phyloP scores from a whole-genome alignment of 2,888 invertebrate genomes.

The Gonocerus acuteangulatus region DNA sequence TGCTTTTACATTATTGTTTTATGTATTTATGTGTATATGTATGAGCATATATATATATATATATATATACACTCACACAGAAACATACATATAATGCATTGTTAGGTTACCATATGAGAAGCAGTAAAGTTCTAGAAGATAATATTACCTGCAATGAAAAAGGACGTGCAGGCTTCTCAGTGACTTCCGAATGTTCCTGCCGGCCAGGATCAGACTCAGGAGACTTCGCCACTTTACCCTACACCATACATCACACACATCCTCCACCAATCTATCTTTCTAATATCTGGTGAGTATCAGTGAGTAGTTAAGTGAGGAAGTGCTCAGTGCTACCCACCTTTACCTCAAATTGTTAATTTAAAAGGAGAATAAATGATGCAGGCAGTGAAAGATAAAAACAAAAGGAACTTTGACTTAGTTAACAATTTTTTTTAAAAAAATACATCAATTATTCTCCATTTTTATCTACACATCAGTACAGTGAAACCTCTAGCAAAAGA shows the following conservation, averaged over 20 bases:
- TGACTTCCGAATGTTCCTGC: conserved; percentile 28
- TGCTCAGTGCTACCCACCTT: conserved; percentile 10
- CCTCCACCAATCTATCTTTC: conserved; percentile 8
- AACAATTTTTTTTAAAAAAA: too few relatives aligned
- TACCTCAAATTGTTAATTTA: not conserved
- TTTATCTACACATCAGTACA: too few relatives aligned
- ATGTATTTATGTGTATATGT: conserved; percentile 3
- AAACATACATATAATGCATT: too few relatives aligned
- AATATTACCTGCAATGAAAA: conserved; percentile 52
- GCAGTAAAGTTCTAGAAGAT: not conserved
- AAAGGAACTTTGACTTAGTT: too few relatives aligned
- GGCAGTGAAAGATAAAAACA: not conserved
- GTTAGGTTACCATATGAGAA: too few relatives aligned
- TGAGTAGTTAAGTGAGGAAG: not conserved
- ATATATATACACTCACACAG: too few relatives aligned
- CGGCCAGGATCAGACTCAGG: conserved; percentile 39
- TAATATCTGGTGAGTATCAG: conserved; percentile 17
- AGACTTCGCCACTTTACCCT: conserved; percentile 38
- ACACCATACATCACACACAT: conserved; percentile 27
- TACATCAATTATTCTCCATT: too few relatives aligned
- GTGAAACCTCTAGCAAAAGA: too few relatives aligned
- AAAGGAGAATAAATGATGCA: not conserved
- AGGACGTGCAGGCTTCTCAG: conserved; percentile 50
- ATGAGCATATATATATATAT: not conserved
- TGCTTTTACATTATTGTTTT: too few relatives aligned